Conservation (phyloP, 2,113 vertebrate genomes). For the Mormyrus lacerda region DNA sequence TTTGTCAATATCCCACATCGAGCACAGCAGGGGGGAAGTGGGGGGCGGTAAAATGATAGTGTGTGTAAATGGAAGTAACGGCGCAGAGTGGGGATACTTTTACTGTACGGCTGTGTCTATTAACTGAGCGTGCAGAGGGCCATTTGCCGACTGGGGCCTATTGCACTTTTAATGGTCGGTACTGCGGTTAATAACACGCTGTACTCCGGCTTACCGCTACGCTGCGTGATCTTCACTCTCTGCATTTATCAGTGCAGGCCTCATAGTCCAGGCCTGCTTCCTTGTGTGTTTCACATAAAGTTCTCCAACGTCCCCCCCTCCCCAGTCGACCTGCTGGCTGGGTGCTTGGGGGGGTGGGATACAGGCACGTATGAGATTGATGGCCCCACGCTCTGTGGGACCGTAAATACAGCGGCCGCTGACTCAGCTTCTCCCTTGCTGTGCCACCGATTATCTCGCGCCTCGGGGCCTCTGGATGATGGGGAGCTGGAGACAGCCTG, state of each 20-base stretch:
- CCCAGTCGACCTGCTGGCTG: not conserved
- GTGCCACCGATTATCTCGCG: conserved; percentile 5
- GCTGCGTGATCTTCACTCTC: not conserved
- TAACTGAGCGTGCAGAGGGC: not conserved
- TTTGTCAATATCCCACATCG: not conserved
- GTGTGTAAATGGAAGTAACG: not conserved
- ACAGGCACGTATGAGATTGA: conserved; percentile 12
- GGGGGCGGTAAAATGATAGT: not conserved
- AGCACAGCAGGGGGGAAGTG: not conserved
- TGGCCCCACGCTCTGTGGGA: not conserved
- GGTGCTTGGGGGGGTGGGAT: no score
- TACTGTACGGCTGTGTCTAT: not conserved
- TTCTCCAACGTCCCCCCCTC: not conserved
- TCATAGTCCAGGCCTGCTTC: not conserved
- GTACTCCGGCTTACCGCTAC: not conserved
- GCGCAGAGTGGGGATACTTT: not conserved
- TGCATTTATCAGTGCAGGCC: not conserved
- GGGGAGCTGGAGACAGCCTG: not conserved
- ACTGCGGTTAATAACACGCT: not conserved
- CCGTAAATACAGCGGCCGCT: not conserved
- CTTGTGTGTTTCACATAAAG: not conserved
- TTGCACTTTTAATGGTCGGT: not conserved
- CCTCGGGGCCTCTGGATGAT: not conserved
- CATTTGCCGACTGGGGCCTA: not conserved
- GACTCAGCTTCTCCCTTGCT: not conserved